Evolutionary conservation across 2,113 vertebrate genomes (phyloP), one percentile per base, ranked within the genome.

Genomic region (Eurystomus gularis): DNA sequence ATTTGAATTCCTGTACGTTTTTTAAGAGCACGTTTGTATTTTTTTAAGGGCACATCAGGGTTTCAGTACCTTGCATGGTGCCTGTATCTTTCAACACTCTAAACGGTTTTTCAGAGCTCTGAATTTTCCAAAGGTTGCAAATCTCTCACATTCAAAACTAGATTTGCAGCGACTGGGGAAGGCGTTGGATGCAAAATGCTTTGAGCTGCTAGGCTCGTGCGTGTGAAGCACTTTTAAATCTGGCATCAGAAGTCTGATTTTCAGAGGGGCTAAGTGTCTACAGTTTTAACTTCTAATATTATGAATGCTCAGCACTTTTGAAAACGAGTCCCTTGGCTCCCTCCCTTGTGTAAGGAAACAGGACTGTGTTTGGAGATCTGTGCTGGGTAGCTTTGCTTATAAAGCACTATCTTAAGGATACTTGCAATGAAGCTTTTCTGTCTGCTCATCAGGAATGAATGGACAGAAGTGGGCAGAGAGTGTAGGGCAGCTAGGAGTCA

Each of bases 341-440:
- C 69, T 42, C 42, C 25, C 57, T 68, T 23, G 55, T 2, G 51
- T 5, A 1, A 23, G 6, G 11, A 55, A 82, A 49, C 65, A 13
- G 29, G 40, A 5, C 46, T 13, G 55, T 2, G 2, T 6, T 29
- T 31, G 14, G 82, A 28, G 92, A 1, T 9, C 29, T 6, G 62
- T 9, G 20, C 54, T 37, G 23, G 42, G 6, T 10, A 3, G 3
- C 61, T 73, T 33, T 66, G 48, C 72, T 80, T 24, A 17, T 75
- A 44, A n/a, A 84, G 73, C 46, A 1, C 72, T 17, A 23, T 2
- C 31, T 19, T 14, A 13, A 7, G 13, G 2, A 4, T 2, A 0
- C 19, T 65, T 16, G 33, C 46, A 51, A 3, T 3, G 24, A 4
- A 33, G 62, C 46, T 68, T 62, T 68, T 16, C 72, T 26, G 0